A percentile compares a stretch with the other conserved stretches of the same genome.
These are phyloP conservation scores for Danio aesculapii DNA, from an alignment of 2,797 vertebrate species.

Conservation along the genomic window DNA sequence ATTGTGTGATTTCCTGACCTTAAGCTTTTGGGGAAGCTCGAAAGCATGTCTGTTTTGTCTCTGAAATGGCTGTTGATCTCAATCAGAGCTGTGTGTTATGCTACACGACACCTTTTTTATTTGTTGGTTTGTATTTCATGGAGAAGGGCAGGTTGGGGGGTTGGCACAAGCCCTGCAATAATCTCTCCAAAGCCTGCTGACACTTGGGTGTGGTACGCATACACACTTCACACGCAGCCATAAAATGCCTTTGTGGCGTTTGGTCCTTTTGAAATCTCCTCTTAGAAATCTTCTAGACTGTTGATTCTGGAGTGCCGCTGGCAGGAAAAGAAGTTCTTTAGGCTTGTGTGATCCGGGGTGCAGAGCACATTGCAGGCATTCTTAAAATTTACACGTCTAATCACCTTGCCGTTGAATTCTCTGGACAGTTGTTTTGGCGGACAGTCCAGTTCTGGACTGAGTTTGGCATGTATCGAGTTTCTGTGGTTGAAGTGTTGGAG, in stretches of 20 bases:
- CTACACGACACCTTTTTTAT: conserved; percentile 10
- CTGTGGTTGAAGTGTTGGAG: background rate
- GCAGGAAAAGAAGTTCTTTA: background rate
- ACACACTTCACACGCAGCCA: conserved; percentile 27
- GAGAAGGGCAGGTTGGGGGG: conserved; percentile 15
- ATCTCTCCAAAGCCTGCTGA: conserved; percentile 20
- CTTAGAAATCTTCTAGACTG: conserved; percentile 9
- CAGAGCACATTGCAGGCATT: conserved; percentile 22
- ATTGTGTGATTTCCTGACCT: conserved; percentile 42
- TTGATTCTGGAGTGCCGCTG: background rate
- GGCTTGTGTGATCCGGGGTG: background rate
- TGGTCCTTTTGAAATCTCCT: conserved; percentile 13
- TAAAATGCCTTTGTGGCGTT: conserved; percentile 11
- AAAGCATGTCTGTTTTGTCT: background rate
- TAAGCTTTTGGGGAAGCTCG: conserved; percentile 8
- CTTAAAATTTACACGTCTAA: background rate
- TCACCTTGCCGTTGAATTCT: conserved; percentile 22
- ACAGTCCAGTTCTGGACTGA: background rate
- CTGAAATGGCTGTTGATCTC: background rate
- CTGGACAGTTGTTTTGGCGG: background rate
- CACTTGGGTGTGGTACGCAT: conserved; percentile 29
- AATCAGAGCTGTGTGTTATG: background rate
- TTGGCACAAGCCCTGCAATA: conserved; percentile 25
- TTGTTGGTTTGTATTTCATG: background rate
- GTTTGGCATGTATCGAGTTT: conserved; percentile 4